phyloP scores from a whole-genome alignment of 2,797 vertebrate genomes.

The Acrossocheilus wenchowensis region DNA sequence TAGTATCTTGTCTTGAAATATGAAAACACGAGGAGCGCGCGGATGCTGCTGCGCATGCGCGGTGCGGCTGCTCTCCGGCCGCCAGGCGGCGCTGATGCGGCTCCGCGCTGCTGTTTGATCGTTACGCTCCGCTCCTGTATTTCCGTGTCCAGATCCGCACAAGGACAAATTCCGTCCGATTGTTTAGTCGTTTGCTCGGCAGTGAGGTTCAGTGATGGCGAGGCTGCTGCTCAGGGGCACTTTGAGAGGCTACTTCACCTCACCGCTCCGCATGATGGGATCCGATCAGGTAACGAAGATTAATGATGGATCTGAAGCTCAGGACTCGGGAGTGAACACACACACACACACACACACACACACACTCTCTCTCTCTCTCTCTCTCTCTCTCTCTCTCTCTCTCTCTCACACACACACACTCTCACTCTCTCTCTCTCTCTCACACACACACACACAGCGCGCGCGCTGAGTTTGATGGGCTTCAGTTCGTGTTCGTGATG shows the following conservation, averaged over 20 bases:
- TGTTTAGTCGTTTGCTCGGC: fast-evolving
- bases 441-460: too few species aligned
- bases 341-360: background rate
- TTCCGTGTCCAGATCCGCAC: slow-evolving; percentile 59
- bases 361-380: too few species aligned
- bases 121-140: slow-evolving; percentile 47
- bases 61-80: background rate
- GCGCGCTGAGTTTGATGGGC: too few species aligned
- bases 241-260: slow-evolving; percentile 67
- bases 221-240: slow-evolving; percentile 64
- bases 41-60: slow-evolving; percentile 3
- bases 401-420: background rate
- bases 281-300: slow-evolving; percentile 78
- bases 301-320: background rate
- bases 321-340: background rate
- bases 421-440: too few species aligned
- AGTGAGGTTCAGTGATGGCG: slow-evolving; percentile 65
- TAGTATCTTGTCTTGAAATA: too few species aligned
- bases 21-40: too few species aligned
- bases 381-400: too few species aligned
- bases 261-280: slow-evolving; percentile 73
- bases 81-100: slow-evolving; percentile 50
- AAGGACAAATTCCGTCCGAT: background rate
- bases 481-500: too few species aligned
- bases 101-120: background rate